Conservation (phyloP, 2,797 vertebrate genomes). For the Micropoecilia bifurca region DNA sequence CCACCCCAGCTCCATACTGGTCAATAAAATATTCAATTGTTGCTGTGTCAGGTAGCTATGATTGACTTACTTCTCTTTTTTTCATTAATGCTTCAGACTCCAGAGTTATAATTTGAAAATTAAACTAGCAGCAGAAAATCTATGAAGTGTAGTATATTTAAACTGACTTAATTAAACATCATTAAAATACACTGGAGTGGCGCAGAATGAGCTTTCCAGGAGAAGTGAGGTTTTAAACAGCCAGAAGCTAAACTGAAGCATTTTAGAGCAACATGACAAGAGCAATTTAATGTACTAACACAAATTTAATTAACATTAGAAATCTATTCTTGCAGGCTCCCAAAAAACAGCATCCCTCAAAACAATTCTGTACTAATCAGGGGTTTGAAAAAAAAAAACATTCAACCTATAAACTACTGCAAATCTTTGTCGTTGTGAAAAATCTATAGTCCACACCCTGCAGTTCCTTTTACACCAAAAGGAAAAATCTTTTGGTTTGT, state of each 20-base stretch:
- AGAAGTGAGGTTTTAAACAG: background rate
- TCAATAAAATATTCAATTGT: conserved; percentile 34
- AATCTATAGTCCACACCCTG: background rate
- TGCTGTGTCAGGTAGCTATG: conserved; percentile 38
- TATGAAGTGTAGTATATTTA: background rate
- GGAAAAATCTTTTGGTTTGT: background rate
- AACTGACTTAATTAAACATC: conserved; percentile 20
- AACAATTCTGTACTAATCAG: background rate
- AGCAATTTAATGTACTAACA: background rate
- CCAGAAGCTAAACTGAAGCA: background rate
- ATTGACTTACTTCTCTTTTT: conserved; percentile 27
- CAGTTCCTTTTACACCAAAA: background rate
- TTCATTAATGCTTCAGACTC: conserved; percentile 4
- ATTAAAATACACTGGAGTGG: conserved; percentile 7
- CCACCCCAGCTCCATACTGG: conserved; percentile 12
- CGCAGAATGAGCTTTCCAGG: background rate
- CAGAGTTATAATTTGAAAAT: conserved; percentile 16
- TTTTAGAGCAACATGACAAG: background rate
- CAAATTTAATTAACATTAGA: background rate
- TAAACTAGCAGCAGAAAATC: conserved; percentile 3
- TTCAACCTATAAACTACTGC: background rate
- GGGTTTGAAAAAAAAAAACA: background rate
- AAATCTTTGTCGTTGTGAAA: background rate
- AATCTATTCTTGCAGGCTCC: background rate
- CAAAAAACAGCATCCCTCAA: background rate